Evolutionary conservation across 1,140 invertebrate genomes (phyloP).

Genomic region (Hylaeus anthracinus): DNA sequence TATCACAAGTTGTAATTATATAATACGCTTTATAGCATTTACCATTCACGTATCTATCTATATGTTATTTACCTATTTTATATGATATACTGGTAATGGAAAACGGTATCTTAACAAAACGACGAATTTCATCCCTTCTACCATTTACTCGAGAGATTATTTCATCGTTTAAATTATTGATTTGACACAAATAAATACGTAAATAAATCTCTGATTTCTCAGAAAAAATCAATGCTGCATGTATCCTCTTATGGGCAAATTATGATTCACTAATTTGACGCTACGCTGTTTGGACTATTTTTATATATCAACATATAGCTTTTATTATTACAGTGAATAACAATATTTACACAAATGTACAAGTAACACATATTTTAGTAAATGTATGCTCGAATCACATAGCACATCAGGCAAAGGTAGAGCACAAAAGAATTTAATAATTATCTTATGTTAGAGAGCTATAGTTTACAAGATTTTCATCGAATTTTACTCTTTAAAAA

Average conservation of each 20-base stretch:
- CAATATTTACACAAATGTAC: conserved; percentile 65
- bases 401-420: not conserved
- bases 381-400: conserved; percentile 22
- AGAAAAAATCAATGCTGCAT: too few relatives aligned
- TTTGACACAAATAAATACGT: too few relatives aligned
- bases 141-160: too few relatives aligned
- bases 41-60: too few relatives aligned
- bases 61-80: too few relatives aligned
- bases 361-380: conserved; percentile 30
- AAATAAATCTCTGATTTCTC: too few relatives aligned
- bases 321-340: conserved; percentile 53
- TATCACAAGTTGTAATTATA: too few relatives aligned
- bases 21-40: too few relatives aligned
- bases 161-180: too few relatives aligned
- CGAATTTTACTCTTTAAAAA: not conserved
- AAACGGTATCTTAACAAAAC: too few relatives aligned
- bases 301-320: conserved; percentile 42
- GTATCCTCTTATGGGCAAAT: not conserved
- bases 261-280: not conserved
- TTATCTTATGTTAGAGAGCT: not conserved
- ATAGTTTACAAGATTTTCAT: not conserved
- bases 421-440: conserved; percentile 2
- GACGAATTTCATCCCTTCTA: too few relatives aligned
- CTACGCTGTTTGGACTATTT: not conserved
- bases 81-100: too few relatives aligned